These are phyloP conservation scores for Scaptomyza cyrtandrae DNA, from an alignment of 2,888 invertebrate genomes.

Conservation along the genomic window DNA sequence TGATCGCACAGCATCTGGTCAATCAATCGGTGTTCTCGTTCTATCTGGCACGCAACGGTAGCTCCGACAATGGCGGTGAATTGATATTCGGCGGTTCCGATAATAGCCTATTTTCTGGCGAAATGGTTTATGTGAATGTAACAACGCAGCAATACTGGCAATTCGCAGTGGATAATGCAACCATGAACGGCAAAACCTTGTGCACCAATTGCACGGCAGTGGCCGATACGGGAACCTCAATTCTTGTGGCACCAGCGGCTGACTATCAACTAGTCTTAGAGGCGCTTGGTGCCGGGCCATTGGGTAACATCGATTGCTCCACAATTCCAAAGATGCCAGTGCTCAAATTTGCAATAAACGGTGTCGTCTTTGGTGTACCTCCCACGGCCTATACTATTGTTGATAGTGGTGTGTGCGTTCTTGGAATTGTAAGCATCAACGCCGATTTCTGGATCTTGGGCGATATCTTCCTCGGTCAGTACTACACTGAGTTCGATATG, in stretches of 20 bases:
- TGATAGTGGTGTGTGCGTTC: conserved; percentile 90
- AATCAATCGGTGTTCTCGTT: conserved; percentile 93
- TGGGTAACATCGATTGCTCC: conserved; percentile 91
- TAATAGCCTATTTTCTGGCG: conserved; percentile 90
- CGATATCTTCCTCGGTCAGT: conserved; percentile 97
- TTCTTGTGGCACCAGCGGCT: conserved; percentile 88
- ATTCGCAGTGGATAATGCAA: conserved; percentile 91
- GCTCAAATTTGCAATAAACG: conserved; percentile 90
- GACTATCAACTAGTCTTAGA: conserved; percentile 9
- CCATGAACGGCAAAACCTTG: conserved; percentile 86
- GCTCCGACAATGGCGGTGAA: conserved; percentile 91
- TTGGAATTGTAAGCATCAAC: conserved; percentile 95
- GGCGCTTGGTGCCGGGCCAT: background rate
- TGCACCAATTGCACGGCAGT: conserved; percentile 87
- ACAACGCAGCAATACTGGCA: conserved; percentile 96
- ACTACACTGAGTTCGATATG: conserved; percentile 97
- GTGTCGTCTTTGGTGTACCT: conserved; percentile 89
- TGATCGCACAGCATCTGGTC: conserved; percentile 91
- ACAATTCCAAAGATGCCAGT: conserved; percentile 90
- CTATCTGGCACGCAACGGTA: conserved; percentile 91
- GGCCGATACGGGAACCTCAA: conserved; percentile 97
- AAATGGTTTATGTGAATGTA: conserved; percentile 89
- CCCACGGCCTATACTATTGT: conserved; percentile 91
- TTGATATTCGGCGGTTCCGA: conserved; percentile 96
- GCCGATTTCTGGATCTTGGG: conserved; percentile 95